A percentile compares a stretch with the other conserved stretches of the same genome.
phyloP scores from a whole-genome alignment of 2,113 vertebrate genomes.

The Myxocyprinus asiaticus region DNA sequence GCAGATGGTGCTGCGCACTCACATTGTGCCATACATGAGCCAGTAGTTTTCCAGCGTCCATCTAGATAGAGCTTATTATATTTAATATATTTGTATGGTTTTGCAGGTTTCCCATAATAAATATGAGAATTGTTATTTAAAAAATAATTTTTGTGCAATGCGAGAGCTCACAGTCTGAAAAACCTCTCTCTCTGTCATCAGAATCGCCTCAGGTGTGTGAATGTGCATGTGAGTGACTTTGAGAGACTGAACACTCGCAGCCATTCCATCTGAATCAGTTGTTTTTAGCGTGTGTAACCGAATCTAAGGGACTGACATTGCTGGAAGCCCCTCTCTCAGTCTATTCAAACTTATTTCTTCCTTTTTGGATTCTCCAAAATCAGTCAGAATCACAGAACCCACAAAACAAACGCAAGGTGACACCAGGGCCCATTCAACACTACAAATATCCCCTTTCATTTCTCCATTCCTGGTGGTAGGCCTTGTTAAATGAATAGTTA shows the following conservation, averaged over 20 bases:
- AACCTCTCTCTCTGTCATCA: not conserved
- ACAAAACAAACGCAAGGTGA: not conserved
- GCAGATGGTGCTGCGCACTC: constrained; percentile 58
- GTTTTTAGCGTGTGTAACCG: constrained; percentile 41
- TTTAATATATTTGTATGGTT: not conserved
- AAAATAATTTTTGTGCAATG: not conserved
- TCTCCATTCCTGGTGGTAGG: too few species aligned
- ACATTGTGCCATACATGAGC: not conserved
- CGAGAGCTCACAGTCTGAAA: not conserved
- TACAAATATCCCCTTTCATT: not conserved
- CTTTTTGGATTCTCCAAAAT: constrained; percentile 28
- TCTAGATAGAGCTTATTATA: not conserved
- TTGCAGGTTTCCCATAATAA: not conserved
- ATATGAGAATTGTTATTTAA: not conserved
- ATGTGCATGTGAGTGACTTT: too few species aligned
- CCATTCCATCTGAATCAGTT: constrained; percentile 37
- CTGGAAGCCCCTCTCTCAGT: too few species aligned
- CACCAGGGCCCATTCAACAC: not conserved
- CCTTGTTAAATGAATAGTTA: too few species aligned
- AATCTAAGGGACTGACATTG: constrained; percentile 56
- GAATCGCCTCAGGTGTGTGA: not conserved
- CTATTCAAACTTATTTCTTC: too few species aligned
- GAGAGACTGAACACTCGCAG: too few species aligned
- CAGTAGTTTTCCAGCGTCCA: not conserved
- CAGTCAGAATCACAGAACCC: constrained; percentile 55